Evolutionary conservation across 2,888 invertebrate species (phyloP).

Genomic region (Stegophylla sp.): DNA sequence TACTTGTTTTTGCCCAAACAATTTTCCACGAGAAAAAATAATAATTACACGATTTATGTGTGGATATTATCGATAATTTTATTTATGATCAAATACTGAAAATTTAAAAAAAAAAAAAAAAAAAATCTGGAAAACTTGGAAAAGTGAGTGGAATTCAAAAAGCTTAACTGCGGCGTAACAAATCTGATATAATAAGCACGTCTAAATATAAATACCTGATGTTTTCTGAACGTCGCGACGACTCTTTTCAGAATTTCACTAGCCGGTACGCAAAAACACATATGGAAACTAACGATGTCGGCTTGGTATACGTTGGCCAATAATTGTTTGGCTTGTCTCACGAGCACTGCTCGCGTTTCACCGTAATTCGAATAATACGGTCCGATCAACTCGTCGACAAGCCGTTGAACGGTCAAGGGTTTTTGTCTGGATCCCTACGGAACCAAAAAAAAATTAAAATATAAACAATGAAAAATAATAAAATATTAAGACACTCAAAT

Average conservation of each 20-base stretch:
- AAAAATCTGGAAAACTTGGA: too few relatives aligned
- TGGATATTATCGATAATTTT: too few relatives aligned
- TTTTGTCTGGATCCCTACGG: background rate
- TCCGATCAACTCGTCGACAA: slow-evolving; percentile 73
- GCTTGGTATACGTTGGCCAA: slow-evolving; percentile 74
- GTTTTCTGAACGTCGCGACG: background rate
- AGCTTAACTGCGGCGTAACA: too few relatives aligned
- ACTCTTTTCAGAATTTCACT: slow-evolving; percentile 39
- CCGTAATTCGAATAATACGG: slow-evolving; percentile 72
- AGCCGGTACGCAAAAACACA: slow-evolving; percentile 72
- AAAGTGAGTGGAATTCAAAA: too few relatives aligned
- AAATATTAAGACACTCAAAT: too few relatives aligned
- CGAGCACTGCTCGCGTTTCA: slow-evolving; percentile 70
- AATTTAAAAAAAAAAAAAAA: too few relatives aligned
- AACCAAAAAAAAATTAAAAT: background rate
- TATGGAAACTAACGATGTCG: slow-evolving; percentile 71
- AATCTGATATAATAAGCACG: background rate
- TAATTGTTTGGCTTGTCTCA: slow-evolving; percentile 74
- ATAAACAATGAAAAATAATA: too few relatives aligned
- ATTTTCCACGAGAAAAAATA: too few relatives aligned
- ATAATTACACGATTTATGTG: too few relatives aligned
- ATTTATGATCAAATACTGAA: too few relatives aligned
- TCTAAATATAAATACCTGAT: slow-evolving; percentile 44
- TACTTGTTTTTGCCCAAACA: too few relatives aligned
- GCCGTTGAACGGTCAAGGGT: slow-evolving; percentile 52